phyloP scores from a whole-genome alignment of 2,888 invertebrate species.

The Bombyx huttoni region DNA sequence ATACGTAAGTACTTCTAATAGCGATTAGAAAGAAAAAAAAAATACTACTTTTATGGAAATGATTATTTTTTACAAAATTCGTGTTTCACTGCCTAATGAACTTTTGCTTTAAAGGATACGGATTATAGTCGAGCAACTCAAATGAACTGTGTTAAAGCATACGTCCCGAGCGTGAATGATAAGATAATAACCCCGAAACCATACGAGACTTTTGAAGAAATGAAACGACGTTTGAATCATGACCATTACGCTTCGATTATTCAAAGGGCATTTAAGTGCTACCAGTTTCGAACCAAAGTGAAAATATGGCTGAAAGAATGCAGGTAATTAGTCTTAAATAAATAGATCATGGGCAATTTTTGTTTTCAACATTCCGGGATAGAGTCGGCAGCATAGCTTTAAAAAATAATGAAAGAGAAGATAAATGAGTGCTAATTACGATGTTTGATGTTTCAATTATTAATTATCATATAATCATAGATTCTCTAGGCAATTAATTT shows the following conservation, averaged over 20 bases:
- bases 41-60: too few relatives aligned
- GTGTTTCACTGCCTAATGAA: too few relatives aligned
- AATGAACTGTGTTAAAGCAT: slow-evolving; percentile 70
- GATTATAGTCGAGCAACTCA: slow-evolving; percentile 73
- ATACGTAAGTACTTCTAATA: slow-evolving; percentile 36
- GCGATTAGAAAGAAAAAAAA: neutral
- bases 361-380: too few relatives aligned
- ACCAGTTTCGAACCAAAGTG: slow-evolving; percentile 61
- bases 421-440: too few relatives aligned
- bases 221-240: slow-evolving; percentile 69
- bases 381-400: too few relatives aligned
- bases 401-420: too few relatives aligned
- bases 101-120: slow-evolving; percentile 50
- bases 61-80: too few relatives aligned
- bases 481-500: too few relatives aligned
- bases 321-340: slow-evolving; percentile 26
- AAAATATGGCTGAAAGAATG: slow-evolving; percentile 47
- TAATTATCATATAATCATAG: too few relatives aligned
- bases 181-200: slow-evolving; percentile 71
- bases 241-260: slow-evolving; percentile 73
- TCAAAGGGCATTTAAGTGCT: slow-evolving; percentile 76
- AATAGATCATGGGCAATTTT: too few relatives aligned
- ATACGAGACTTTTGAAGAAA: slow-evolving; percentile 78
- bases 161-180: slow-evolving; percentile 76
- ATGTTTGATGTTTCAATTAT: neutral